These are phyloP conservation scores for Mus caroli DNA, from an alignment of 2,797 vertebrate species.

Conservation along the genomic window DNA sequence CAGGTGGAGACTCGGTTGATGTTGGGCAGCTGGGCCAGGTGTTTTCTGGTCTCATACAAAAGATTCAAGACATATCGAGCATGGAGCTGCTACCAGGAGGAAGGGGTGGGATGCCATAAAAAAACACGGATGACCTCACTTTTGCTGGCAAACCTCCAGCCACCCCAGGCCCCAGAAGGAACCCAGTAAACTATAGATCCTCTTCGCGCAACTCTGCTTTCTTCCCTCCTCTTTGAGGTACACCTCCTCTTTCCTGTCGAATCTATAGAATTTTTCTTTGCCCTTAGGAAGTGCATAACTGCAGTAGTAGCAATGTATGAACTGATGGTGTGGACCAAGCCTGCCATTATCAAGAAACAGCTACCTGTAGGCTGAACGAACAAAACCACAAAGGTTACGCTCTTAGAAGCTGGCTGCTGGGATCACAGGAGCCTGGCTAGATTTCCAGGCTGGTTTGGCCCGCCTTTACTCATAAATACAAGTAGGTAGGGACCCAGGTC, in stretches of 20 bases:
- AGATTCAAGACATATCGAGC: constrained; percentile 95
- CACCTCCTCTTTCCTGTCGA: neutral
- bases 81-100: constrained; percentile 96
- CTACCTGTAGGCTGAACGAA: neutral
- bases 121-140: too few relatives aligned
- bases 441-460: neutral
- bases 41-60: constrained; percentile 93
- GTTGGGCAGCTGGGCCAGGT: constrained; percentile 94
- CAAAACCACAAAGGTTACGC: neutral
- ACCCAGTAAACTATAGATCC: neutral
- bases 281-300: neutral
- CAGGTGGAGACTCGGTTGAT: constrained; percentile 93
- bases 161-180: neutral
- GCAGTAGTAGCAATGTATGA: neutral
- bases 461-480: accelerated
- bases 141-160: neutral
- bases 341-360: neutral
- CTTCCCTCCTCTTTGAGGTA: neutral
- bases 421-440: neutral
- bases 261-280: neutral
- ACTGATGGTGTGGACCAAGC: neutral
- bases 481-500: neutral
- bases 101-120: constrained; percentile 73
- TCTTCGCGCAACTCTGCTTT: neutral
- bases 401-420: neutral